phyloP scores from a whole-genome alignment of 2,113 vertebrate genomes.

The Tachuris rubrigastra region DNA sequence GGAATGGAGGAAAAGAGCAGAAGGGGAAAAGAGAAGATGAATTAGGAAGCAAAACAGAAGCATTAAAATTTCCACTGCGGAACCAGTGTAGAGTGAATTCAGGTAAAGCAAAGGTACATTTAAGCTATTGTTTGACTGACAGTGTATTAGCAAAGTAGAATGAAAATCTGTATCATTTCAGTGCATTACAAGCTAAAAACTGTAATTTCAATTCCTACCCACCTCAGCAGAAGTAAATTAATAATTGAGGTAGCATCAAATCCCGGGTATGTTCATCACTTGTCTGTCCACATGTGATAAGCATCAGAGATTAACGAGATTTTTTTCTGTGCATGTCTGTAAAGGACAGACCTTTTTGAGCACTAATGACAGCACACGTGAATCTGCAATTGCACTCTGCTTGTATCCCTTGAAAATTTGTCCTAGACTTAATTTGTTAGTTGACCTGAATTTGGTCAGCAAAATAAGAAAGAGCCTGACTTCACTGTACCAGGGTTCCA shows the following conservation, averaged over 20 bases:
- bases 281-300: background rate
- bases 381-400: background rate
- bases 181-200: background rate
- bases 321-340: background rate
- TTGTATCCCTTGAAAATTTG: background rate
- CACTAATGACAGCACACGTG: background rate
- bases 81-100: constrained; percentile 55
- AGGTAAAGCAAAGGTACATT: background rate
- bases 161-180: background rate
- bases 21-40: background rate
- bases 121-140: background rate
- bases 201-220: background rate
- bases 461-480: background rate
- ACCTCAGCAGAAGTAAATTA: background rate
- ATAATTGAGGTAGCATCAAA: background rate
- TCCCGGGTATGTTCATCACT: background rate
- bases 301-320: background rate
- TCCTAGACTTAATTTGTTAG: background rate
- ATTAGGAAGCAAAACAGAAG: background rate
- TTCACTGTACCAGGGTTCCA: constrained; percentile 60
- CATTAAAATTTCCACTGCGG: constrained; percentile 18
- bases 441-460: background rate
- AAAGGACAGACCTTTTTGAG: background rate
- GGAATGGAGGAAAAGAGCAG: background rate
- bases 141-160: background rate